These are phyloP conservation scores for Holacanthus passer DNA, from an alignment of 2,113 vertebrate genomes.

Conservation along the genomic window DNA sequence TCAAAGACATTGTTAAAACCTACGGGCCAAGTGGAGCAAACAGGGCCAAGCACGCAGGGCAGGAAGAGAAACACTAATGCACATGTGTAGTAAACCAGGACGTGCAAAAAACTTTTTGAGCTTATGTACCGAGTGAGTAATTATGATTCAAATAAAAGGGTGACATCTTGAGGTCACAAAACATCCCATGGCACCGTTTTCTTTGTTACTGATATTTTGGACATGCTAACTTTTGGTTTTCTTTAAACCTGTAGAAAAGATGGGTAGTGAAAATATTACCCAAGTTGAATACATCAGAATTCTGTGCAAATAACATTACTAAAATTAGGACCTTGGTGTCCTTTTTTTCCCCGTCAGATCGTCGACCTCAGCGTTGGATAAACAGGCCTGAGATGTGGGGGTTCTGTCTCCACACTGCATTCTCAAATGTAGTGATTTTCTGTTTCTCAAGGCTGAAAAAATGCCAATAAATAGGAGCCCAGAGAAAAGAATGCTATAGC, in stretches of 20 bases:
- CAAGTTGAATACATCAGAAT: not conserved
- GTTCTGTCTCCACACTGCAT: not conserved
- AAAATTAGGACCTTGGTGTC: too few species aligned
- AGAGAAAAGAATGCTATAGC: constrained; percentile 64
- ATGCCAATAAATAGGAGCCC: constrained; percentile 64
- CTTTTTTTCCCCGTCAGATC: not conserved
- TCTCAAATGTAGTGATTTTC: constrained; percentile 44
- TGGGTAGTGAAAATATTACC: not conserved
- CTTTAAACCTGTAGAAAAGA: not conserved
- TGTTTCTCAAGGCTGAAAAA: constrained; percentile 56
- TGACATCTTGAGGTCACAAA: not conserved
- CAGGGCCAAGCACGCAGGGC: too few species aligned
- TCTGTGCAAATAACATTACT: not conserved
- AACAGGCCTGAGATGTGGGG: not conserved
- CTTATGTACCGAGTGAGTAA: not conserved
- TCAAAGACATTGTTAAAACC: too few species aligned
- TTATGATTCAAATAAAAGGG: not conserved
- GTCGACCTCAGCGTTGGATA: not conserved
- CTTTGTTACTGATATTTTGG: not conserved
- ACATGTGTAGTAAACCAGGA: too few species aligned
- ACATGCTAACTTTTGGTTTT: too few species aligned
- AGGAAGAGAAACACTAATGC: too few species aligned
- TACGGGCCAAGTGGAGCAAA: too few species aligned
- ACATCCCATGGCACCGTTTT: not conserved
- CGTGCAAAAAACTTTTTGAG: not conserved